Base-by-base conservation (phyloP, 2,797 vertebrate genomes). In the Limnodromus scolopaceus region DNA sequence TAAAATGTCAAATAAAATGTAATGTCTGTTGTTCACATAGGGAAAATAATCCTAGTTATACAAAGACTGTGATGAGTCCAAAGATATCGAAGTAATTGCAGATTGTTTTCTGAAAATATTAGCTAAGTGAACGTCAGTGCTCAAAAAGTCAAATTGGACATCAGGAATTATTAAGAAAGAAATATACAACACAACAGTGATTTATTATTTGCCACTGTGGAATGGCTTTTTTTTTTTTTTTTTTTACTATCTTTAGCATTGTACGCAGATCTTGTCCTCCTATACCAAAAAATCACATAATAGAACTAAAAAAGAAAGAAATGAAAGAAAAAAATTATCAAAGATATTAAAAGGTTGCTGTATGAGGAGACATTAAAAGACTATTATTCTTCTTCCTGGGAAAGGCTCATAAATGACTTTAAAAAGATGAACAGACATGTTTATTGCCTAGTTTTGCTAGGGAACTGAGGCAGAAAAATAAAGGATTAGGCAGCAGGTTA, bases 261-360 rank as follows among this genome's bases (percentile, higher is more conserved):
- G 3, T 7, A 11, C 38, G 12, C 5, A 20, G 3, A 5, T 65
- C 32, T 81, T 1, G 1, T 25, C 5, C 19, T 81, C 12, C 32
- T 10, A 34, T 39, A 32, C 75, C 25, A 84, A 65, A 78, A 78
- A 69, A 16, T 45, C 10, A 5, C 53, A 19, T 10, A 63, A 43
- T 6, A 72, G 6, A 79, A 79, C 22, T 28, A 16, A 80, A 69
- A 75, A n/a, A n/a, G 19, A 65, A 66, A 51, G 5, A n/a, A 88
- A 71, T 4, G 3, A 79, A 45, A 69, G 3, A 61, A 92, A 80
- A 14, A 23, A 58, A 66, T 16, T 0, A 30, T 39, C 22, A 83
- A 78, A 53, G 15, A 38, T 3, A 3, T 18, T 17, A 58, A 60
- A 86, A 74, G 0, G 0, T 41, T 80, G 3, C 2, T 77, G 2